phyloP scores from a whole-genome alignment of 1,140 invertebrate species.

The Sarcophaga peregrina region DNA sequence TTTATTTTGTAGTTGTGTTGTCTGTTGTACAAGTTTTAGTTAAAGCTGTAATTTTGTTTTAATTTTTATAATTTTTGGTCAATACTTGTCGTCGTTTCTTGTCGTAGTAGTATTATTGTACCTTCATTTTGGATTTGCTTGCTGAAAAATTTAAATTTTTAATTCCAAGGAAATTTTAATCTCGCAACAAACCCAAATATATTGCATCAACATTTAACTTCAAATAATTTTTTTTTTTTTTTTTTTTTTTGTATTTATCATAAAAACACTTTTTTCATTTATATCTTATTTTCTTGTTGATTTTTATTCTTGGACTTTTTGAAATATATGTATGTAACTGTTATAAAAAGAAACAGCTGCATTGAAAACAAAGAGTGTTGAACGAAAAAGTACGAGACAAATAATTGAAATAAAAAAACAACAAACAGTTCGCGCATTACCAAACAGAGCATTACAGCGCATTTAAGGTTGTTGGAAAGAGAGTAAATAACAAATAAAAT shows the following conservation, averaged over 20 bases:
- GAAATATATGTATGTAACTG: neutral
- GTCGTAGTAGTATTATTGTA: too few relatives aligned
- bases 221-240: neutral
- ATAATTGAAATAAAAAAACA: neutral
- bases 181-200: too few relatives aligned
- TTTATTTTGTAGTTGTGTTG: too few relatives aligned
- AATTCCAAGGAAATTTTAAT: too few relatives aligned
- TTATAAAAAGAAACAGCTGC: neutral
- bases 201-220: neutral
- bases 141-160: too few relatives aligned
- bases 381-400: neutral
- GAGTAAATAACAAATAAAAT: neutral
- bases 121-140: too few relatives aligned
- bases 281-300: neutral
- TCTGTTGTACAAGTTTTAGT: too few relatives aligned
- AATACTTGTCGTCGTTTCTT: too few relatives aligned
- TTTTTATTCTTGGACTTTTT: neutral
- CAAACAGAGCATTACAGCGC: conserved; percentile 13
- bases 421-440: neutral
- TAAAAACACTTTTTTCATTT: neutral
- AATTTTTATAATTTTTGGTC: too few relatives aligned
- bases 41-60: too few relatives aligned
- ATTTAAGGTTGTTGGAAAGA: neutral
- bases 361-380: neutral
- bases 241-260: neutral